Evolutionary conservation across 1,140 invertebrate genomes (phyloP).

Genomic region (Caenorhabditis tropicalis): DNA sequence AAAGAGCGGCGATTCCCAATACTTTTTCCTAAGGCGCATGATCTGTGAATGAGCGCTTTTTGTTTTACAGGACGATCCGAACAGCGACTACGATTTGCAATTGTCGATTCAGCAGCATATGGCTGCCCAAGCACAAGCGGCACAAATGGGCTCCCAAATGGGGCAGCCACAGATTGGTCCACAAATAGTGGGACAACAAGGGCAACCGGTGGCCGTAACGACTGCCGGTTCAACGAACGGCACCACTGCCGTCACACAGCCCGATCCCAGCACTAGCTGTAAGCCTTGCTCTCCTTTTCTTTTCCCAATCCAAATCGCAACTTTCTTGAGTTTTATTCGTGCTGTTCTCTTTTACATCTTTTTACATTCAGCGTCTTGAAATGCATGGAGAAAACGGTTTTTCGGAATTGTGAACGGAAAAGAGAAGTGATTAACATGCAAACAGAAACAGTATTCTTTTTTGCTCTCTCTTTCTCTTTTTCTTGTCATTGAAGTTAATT

Average conservation of each 20-base stretch:
- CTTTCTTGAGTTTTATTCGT: constrained; percentile 42
- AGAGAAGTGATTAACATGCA: constrained; percentile 20
- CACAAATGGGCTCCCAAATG: constrained; percentile 36
- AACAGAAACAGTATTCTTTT: neutral
- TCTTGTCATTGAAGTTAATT: constrained; percentile 7
- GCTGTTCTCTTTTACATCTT: constrained; percentile 45
- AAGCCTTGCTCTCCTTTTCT: constrained; percentile 45
- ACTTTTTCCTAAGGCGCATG: constrained; percentile 32
- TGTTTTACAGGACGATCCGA: constrained; percentile 47
- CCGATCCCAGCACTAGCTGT: constrained; percentile 52
- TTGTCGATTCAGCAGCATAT: constrained; percentile 45
- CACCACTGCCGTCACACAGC: constrained; percentile 23
- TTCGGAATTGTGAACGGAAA: constrained; percentile 2
- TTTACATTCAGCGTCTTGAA: constrained; percentile 38
- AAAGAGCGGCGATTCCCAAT: constrained; percentile 25
- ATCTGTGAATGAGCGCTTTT: constrained; percentile 44
- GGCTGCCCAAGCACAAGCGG: constrained; percentile 13
- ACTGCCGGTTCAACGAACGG: neutral
- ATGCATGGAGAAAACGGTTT: constrained; percentile 8
- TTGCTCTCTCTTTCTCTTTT: constrained; percentile 13
- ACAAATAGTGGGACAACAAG: constrained; percentile 17
- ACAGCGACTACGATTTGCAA: constrained; percentile 46
- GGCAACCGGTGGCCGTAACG: neutral
- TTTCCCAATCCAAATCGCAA: constrained; percentile 40
- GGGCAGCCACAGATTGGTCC: constrained; percentile 18